phyloP scores from a whole-genome alignment of 2,113 vertebrate species.

The Alligator mississippiensis region DNA sequence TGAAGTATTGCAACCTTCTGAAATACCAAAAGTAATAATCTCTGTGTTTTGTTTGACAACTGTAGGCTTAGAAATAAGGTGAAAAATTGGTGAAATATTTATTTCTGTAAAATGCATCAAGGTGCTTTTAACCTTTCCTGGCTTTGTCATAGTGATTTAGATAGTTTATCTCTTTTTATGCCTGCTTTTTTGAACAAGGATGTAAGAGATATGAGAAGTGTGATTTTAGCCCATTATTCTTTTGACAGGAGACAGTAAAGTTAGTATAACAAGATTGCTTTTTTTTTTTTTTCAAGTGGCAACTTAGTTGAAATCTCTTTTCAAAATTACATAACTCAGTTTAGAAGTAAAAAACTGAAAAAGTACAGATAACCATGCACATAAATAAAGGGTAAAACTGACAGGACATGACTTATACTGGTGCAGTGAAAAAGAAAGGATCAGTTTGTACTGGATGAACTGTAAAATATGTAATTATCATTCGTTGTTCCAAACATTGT shows the following conservation, averaged over 20 bases:
- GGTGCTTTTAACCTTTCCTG: constrained; percentile 66
- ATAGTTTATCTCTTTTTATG: constrained; percentile 51
- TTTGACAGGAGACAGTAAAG: constrained; percentile 15
- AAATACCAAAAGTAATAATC: constrained; percentile 36
- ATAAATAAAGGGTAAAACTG: constrained; percentile 53
- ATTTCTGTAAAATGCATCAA: constrained; percentile 61
- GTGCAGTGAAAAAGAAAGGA: constrained; percentile 66
- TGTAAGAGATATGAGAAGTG: constrained; percentile 34
- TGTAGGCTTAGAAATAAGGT: not conserved
- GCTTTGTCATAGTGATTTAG: constrained; percentile 61
- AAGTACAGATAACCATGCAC: constrained; percentile 31
- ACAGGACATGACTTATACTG: constrained; percentile 44
- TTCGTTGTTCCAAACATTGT: constrained; percentile 62
- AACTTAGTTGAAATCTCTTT: constrained; percentile 5
- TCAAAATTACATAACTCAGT: constrained; percentile 11
- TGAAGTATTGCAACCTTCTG: not conserved
- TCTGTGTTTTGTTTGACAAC: constrained; percentile 24
- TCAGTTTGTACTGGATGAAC: constrained; percentile 70
- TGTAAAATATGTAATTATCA: constrained; percentile 75
- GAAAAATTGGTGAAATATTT: constrained; percentile 47
- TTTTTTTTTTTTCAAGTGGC: not conserved
- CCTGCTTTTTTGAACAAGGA: constrained; percentile 5
- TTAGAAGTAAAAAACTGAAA: not conserved
- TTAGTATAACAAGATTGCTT: not conserved
- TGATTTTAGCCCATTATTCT: constrained; percentile 49